A percentile compares a stretch with the other conserved stretches of the same genome.
Evolutionary conservation across 2,797 vertebrate genomes (phyloP).

Genomic region (Gouania willdenowi): DNA sequence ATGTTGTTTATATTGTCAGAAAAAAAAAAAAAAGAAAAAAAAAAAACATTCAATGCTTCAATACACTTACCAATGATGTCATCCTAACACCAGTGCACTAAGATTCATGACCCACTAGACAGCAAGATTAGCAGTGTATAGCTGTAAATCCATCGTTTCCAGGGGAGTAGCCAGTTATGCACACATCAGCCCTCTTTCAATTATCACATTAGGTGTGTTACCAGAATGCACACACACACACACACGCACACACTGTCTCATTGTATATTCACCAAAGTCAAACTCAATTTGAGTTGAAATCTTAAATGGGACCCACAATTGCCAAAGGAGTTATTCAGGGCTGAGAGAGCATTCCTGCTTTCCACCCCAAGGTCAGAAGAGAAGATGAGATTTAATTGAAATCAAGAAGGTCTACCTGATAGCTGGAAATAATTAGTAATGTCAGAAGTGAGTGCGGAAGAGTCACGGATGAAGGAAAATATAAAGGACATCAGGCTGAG

Average conservation of each 20-base stretch:
- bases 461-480: constrained; percentile 63
- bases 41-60: constrained; percentile 1
- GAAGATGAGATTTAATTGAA: constrained; percentile 76
- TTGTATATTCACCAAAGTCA: constrained; percentile 55
- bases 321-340: constrained; percentile 45
- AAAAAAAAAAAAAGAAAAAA: too few relatives aligned
- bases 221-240: constrained; percentile 52
- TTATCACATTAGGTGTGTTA: constrained; percentile 67
- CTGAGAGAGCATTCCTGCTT: constrained; percentile 44
- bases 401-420: constrained; percentile 78
- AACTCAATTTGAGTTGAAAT: constrained; percentile 67
- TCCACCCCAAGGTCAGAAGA: constrained; percentile 66
- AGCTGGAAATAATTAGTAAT: constrained; percentile 81
- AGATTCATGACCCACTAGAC: constrained; percentile 43
- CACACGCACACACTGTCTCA: constrained; percentile 44
- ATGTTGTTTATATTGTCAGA: too few relatives aligned
- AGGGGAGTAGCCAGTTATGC: constrained; percentile 50
- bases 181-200: constrained; percentile 68
- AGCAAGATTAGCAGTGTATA: constrained; percentile 54
- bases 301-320: constrained; percentile 60
- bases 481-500: constrained; percentile 56
- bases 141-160: constrained; percentile 63
- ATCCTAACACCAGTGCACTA: constrained; percentile 36
- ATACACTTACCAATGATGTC: constrained; percentile 15
- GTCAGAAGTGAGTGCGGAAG: constrained; percentile 56